Conservation (phyloP, 2,113 vertebrate species). For the Hymenochirus boettgeri region DNA sequence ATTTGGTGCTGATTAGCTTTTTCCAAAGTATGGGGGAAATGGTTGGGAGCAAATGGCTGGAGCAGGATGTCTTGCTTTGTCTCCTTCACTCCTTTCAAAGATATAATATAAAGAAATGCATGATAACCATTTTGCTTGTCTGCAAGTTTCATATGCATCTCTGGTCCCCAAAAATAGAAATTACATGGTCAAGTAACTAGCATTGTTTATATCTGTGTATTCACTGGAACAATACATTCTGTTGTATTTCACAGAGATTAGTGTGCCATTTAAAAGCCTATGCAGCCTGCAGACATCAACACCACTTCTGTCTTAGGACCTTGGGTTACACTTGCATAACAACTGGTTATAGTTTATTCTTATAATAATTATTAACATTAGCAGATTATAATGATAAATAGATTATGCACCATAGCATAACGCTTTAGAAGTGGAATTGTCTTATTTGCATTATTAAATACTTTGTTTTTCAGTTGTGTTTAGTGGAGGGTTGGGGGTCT, state of each 20-base stretch:
- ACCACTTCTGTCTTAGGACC: slow-evolving; percentile 74
- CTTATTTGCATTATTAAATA: no score
- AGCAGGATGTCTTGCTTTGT: slow-evolving; percentile 49
- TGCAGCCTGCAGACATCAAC: slow-evolving; percentile 64
- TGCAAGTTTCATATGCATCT: slow-evolving; percentile 66
- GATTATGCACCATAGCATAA: no score
- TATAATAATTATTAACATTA: no score
- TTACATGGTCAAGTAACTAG: neutral
- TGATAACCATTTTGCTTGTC: slow-evolving; percentile 66
- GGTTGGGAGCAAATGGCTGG: slow-evolving; percentile 58
- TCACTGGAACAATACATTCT: neutral
- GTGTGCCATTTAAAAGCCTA: slow-evolving; percentile 53
- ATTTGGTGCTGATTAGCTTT: slow-evolving; percentile 64
- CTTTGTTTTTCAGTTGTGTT: no score
- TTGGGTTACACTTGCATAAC: slow-evolving; percentile 52
- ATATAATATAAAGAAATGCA: slow-evolving; percentile 58
- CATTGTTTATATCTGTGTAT: neutral
- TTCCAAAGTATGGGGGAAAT: slow-evolving; percentile 48
- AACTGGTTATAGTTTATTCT: slow-evolving; percentile 36
- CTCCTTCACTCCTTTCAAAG: slow-evolving; percentile 35
- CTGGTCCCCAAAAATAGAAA: slow-evolving; percentile 46
- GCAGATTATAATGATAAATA: no score
- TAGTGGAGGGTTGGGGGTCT: no score
- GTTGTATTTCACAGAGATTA: neutral
- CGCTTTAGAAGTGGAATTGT: no score